Evolutionary conservation across 2,113 vertebrate species (phyloP), one percentile per base, ranked within the genome.

Genomic region (Anguilla japonica): DNA sequence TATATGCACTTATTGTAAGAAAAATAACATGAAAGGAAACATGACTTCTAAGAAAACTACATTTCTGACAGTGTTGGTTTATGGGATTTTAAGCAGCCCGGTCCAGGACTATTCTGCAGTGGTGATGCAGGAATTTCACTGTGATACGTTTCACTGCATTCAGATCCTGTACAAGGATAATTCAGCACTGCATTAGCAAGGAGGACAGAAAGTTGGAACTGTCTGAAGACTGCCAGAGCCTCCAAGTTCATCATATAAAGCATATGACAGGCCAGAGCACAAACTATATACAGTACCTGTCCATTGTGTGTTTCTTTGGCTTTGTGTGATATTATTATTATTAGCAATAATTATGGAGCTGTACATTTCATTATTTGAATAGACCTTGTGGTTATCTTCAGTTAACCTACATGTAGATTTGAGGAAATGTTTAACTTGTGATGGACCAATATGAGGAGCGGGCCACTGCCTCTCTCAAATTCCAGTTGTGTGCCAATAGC

Each of bases 1-100:
- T 92, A 87, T 79, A 88, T 16, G 40, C 81, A 89, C 50, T 89
- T 39, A 86, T 71, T 82, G 88, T 56, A 87, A 57, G 89, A 91
- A 93, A 91, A 87, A 81, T 93, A 93, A 91, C 83, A 89, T 6
- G 87, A 41, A 90, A 92, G 79, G 5, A 89, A 90, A 91, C 6
- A 80, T 81, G 88, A 88, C 91, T 41, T 87, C 90, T 90, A 89
- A 90, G 90, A 82, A 89, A 39, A 92, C 87, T 84, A 34, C 50
- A 0, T 46, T 29, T 80, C 83, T 60, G 83, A n/a, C 60, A 83
- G 41, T 80, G 29, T 14, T 80, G 34, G 40, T 53, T 85, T 50
- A 60, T 11, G 41, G 8, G 41, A 41, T 41, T 39, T 39, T 29
- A n/a, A 18, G 53, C 85, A 80, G 80, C 29, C n/a, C 43, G 57